Conservation (phyloP, 2,113 vertebrate genomes). For the Larimichthys crocea region DNA sequence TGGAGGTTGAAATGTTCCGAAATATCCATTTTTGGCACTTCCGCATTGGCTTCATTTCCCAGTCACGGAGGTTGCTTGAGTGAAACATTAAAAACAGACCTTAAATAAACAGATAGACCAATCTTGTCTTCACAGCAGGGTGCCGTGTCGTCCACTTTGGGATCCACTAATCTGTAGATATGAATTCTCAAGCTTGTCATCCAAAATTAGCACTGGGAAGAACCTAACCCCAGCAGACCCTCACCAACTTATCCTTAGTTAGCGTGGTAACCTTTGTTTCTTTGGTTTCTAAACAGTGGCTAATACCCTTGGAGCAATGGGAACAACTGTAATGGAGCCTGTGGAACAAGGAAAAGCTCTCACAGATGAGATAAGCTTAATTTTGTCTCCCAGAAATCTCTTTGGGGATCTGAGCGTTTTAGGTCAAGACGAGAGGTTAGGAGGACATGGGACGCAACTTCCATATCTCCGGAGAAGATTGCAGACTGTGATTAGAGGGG, state of each 20-base stretch:
- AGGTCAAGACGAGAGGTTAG: slow-evolving; percentile 46
- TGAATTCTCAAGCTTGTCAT: slow-evolving; percentile 56
- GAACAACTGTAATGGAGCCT: slow-evolving; percentile 39
- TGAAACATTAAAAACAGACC: no score
- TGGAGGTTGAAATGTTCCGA: no score
- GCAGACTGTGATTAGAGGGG: slow-evolving; percentile 37
- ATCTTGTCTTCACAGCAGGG: neutral
- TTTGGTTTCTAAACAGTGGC: slow-evolving; percentile 57
- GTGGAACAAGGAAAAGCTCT: slow-evolving; percentile 50
- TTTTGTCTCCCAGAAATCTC: slow-evolving; percentile 59
- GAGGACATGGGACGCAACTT: slow-evolving; percentile 59
- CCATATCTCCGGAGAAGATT: slow-evolving; percentile 53
- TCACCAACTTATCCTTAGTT: neutral
- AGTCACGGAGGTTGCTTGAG: no score
- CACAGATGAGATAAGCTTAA: slow-evolving; percentile 50
- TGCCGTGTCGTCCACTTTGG: neutral
- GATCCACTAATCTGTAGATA: slow-evolving; percentile 10
- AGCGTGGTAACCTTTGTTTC: slow-evolving; percentile 52
- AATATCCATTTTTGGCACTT: no score
- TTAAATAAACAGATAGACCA: no score
- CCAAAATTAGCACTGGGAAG: slow-evolving; percentile 59
- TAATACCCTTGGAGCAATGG: slow-evolving; percentile 41
- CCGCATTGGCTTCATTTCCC: no score
- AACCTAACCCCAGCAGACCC: slow-evolving; percentile 17
- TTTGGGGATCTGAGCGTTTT: slow-evolving; percentile 26